Conservation (phyloP, 2,888 invertebrate genomes). For the Oscheius myriophilus region DNA sequence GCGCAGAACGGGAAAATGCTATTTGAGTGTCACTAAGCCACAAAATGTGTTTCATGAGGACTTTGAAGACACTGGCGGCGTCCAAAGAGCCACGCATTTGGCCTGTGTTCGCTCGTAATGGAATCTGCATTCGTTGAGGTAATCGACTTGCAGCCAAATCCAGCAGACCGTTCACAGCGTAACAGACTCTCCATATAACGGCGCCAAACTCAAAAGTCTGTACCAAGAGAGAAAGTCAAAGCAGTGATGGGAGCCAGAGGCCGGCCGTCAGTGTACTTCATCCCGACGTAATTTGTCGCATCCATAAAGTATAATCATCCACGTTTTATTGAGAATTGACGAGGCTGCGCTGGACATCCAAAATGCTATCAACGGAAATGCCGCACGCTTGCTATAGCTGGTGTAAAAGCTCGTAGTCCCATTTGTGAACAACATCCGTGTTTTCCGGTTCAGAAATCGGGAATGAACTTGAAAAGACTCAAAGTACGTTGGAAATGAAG, state of each 20-base stretch:
- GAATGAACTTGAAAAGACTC: too few relatives aligned
- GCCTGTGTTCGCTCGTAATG: conserved; percentile 25
- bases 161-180: conserved; percentile 7
- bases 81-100: conserved; percentile 11
- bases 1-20: conserved; percentile 19
- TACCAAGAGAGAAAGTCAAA: background rate
- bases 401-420: too few relatives aligned
- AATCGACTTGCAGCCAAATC: conserved; percentile 9
- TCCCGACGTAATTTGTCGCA: conserved; percentile 29
- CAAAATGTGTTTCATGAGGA: too few relatives aligned
- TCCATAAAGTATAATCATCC: conserved; percentile 30
- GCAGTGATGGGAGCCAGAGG: conserved; percentile 3
- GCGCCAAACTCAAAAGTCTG: background rate
- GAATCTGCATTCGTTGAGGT: conserved; percentile 22
- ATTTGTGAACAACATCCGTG: too few relatives aligned
- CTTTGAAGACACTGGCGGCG: too few relatives aligned
- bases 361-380: conserved; percentile 22
- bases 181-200: background rate
- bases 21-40: conserved; percentile 6
- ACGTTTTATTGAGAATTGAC: conserved; percentile 18
- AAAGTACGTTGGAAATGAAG: too few relatives aligned
- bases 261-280: conserved; percentile 24
- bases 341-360: conserved; percentile 4
- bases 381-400: conserved; percentile 3
- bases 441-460: too few relatives aligned